Conservation (phyloP, 1,140 invertebrate genomes). For the Zophobas morio region DNA sequence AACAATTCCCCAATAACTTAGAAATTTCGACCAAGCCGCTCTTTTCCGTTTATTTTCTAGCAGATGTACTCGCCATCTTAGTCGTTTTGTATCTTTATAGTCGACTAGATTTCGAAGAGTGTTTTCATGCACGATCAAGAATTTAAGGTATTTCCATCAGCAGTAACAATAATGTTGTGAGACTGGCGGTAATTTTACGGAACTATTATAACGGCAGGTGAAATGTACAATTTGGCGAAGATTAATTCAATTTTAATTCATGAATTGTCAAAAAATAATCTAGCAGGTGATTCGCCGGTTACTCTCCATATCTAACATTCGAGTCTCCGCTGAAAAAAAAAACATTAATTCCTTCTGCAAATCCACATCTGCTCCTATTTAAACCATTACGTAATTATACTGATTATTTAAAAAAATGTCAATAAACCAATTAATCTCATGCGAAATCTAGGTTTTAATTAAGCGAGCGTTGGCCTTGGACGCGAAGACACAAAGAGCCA, state of each 20-base stretch:
- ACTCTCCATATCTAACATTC: slow-evolving; percentile 44
- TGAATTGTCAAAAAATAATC: slow-evolving; percentile 48
- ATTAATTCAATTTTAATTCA: slow-evolving; percentile 50
- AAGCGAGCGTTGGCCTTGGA: slow-evolving; percentile 22
- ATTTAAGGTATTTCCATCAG: slow-evolving; percentile 12
- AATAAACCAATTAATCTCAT: slow-evolving; percentile 32
- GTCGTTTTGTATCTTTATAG: background rate
- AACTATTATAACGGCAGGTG: slow-evolving; percentile 44
- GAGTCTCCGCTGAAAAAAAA: slow-evolving; percentile 32
- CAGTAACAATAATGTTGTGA: slow-evolving; percentile 11
- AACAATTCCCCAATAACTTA: too few relatives aligned
- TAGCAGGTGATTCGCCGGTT: slow-evolving; percentile 44
- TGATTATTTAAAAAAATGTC: slow-evolving; percentile 33
- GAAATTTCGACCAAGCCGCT: too few relatives aligned
- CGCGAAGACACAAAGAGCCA: slow-evolving; percentile 14
- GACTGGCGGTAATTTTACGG: slow-evolving; percentile 14
- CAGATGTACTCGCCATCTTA: background rate
- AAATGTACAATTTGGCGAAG: slow-evolving; percentile 48
- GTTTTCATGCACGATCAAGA: slow-evolving; percentile 18
- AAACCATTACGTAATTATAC: slow-evolving; percentile 35
- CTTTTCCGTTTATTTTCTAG: too few relatives aligned
- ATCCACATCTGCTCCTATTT: slow-evolving; percentile 38
- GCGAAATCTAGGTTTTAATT: slow-evolving; percentile 37
- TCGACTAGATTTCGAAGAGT: background rate
- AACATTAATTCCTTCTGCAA: slow-evolving; percentile 31